Conservation (phyloP, 2,113 vertebrate genomes). For the Emydocephalus ijimae region DNA sequence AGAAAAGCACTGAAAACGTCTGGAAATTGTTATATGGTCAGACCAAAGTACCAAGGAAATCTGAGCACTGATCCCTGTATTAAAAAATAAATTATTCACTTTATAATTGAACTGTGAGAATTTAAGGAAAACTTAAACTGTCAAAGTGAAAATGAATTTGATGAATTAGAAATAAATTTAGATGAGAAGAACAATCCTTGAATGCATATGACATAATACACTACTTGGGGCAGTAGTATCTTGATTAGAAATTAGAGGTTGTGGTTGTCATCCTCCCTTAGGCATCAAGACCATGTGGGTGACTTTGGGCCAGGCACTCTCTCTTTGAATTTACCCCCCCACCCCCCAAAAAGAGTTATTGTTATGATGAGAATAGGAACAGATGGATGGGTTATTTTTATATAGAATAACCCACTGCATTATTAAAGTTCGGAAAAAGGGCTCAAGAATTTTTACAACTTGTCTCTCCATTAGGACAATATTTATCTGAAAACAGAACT, state of each 20-base stretch:
- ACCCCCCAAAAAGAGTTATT: not conserved
- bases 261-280: not conserved
- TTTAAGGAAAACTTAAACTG: not conserved
- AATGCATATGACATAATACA: not conserved
- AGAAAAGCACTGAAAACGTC: not conserved
- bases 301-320: not conserved
- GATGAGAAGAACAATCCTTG: not conserved
- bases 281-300: not conserved
- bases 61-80: not conserved
- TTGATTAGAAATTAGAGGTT: not conserved
- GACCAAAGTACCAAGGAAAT: not conserved
- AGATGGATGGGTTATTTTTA: not conserved
- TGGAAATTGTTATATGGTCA: not conserved
- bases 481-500: not conserved
- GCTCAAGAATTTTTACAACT: not conserved
- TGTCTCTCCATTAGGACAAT: not conserved
- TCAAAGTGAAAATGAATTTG: not conserved
- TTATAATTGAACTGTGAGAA: not conserved
- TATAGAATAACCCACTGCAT: not conserved
- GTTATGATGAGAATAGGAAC: not conserved
- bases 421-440: not conserved
- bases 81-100: not conserved
- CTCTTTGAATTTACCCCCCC: not conserved
- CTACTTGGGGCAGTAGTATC: not conserved
- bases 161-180: not conserved